phyloP scores from a whole-genome alignment of 2,888 invertebrate genomes.

The Apamea crenata region DNA sequence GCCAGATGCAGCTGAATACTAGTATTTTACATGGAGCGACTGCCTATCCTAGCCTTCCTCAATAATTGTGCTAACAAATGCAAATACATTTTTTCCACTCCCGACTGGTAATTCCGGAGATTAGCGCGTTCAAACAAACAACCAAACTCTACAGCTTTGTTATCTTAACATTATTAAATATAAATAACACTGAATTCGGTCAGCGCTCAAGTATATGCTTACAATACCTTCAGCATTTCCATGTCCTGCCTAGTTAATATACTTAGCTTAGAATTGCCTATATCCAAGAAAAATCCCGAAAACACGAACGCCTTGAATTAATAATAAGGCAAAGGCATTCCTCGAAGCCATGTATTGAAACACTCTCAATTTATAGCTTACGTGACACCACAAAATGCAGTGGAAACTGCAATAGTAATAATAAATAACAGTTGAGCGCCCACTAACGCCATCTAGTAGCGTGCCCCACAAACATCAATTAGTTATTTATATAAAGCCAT shows the following conservation, averaged over 20 bases:
- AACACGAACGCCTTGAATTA: constrained; percentile 47
- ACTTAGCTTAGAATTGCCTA: neutral
- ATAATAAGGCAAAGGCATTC: constrained; percentile 33
- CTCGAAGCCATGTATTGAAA: constrained; percentile 48
- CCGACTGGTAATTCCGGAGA: neutral
- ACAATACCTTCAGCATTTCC: neutral
- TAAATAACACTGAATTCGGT: neutral
- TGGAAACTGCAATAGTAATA: constrained; percentile 47
- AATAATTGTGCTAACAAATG: neutral
- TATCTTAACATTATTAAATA: neutral
- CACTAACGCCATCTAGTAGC: constrained; percentile 56
- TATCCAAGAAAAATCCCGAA: constrained; percentile 10
- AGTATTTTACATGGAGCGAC: no score
- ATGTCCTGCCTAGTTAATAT: neutral
- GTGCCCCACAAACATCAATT: constrained; percentile 37
- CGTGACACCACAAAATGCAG: constrained; percentile 54
- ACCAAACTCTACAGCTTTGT: neutral
- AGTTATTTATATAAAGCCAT: constrained; percentile 58
- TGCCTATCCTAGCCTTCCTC: neutral
- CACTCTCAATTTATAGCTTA: constrained; percentile 47
- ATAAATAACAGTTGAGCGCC: constrained; percentile 23
- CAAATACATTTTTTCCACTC: neutral
- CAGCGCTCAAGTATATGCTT: neutral
- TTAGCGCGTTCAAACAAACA: neutral
- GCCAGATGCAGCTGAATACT: no score